These are phyloP conservation scores for Synergus umbraculus DNA, from an alignment of 2,888 invertebrate genomes.

Conservation along the genomic window DNA sequence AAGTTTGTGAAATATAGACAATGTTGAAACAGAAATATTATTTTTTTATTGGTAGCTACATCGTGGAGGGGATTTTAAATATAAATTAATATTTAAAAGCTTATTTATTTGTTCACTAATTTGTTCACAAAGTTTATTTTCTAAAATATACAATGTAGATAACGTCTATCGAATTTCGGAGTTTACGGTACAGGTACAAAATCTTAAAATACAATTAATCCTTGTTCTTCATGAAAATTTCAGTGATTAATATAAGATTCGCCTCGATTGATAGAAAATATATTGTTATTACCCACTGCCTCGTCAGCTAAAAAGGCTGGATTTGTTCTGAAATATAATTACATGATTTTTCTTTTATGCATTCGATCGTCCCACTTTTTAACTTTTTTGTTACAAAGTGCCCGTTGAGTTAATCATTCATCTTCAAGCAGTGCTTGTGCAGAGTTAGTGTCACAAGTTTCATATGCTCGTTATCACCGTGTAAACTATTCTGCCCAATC, in stretches of 20 bases:
- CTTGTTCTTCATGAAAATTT: constrained; percentile 1
- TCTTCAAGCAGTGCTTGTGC: constrained; percentile 18
- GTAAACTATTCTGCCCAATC: constrained; percentile 24
- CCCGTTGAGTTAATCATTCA: constrained; percentile 23
- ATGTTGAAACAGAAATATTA: background rate
- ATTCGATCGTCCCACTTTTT: constrained; percentile 7
- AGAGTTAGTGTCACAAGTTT: constrained; percentile 24
- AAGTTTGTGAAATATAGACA: constrained; percentile 18
- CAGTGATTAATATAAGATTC: background rate
- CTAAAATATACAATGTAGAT: constrained; percentile 4
- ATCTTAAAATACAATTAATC: constrained; percentile 13
- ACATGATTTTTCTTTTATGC: constrained; percentile 40
- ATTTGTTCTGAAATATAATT: constrained; percentile 69
- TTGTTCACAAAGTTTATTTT: background rate
- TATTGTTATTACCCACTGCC: constrained; percentile 51
- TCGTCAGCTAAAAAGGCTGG: constrained; percentile 71
- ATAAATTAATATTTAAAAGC: background rate
- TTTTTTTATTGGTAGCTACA: background rate
- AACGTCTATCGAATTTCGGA: background rate
- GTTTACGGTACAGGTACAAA: background rate
- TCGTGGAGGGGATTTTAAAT: background rate
- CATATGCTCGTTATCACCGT: background rate
- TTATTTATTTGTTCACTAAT: background rate
- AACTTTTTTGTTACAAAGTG: background rate
- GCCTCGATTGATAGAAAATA: constrained; percentile 37